Evolutionary conservation across 2,888 invertebrate genomes (phyloP).

Genomic region (Conops quadrifasciatus): DNA sequence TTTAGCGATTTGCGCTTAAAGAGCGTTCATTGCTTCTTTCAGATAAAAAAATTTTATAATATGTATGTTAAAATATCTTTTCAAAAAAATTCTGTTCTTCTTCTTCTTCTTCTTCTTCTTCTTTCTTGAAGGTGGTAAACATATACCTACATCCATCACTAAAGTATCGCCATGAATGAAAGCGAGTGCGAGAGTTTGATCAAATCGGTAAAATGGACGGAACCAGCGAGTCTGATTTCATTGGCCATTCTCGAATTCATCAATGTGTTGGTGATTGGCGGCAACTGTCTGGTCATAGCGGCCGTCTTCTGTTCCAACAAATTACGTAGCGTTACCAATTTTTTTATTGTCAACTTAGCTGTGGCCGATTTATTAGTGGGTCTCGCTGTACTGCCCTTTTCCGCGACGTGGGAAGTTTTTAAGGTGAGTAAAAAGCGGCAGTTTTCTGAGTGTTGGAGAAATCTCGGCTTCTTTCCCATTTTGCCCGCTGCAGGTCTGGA

Average conservation of each 20-base stretch:
- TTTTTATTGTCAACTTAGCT: slow-evolving; percentile 96
- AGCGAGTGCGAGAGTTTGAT: slow-evolving; percentile 83
- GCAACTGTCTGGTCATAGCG: slow-evolving; percentile 90
- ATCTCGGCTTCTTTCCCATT: neutral
- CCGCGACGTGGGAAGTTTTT: slow-evolving; percentile 92
- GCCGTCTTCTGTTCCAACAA: slow-evolving; percentile 92
- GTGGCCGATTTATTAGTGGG: slow-evolving; percentile 97
- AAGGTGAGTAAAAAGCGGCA: slow-evolving; percentile 70
- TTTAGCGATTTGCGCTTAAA: too few relatives aligned
- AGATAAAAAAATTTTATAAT: too few relatives aligned
- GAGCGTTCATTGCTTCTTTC: too few relatives aligned
- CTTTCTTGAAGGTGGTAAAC: slow-evolving; percentile 60
- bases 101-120: slow-evolving; percentile 26
- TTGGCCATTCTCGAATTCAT: slow-evolving; percentile 82
- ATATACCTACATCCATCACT: slow-evolving; percentile 58
- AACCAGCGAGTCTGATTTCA: slow-evolving; percentile 78
- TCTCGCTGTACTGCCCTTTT: slow-evolving; percentile 93
- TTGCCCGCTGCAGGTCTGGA: slow-evolving; percentile 78
- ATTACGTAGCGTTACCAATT: slow-evolving; percentile 93
- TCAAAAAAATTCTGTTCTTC: too few relatives aligned
- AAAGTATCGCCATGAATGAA: slow-evolving; percentile 77
- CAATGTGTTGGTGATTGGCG: slow-evolving; percentile 88
- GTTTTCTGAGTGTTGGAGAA: too few relatives aligned
- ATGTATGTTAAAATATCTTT: too few relatives aligned
- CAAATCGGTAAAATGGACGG: slow-evolving; percentile 83